Evolutionary conservation across 2,113 vertebrate species (phyloP), one percentile per base, ranked within the genome.

Genomic region (Dasyprocta punctata): DNA sequence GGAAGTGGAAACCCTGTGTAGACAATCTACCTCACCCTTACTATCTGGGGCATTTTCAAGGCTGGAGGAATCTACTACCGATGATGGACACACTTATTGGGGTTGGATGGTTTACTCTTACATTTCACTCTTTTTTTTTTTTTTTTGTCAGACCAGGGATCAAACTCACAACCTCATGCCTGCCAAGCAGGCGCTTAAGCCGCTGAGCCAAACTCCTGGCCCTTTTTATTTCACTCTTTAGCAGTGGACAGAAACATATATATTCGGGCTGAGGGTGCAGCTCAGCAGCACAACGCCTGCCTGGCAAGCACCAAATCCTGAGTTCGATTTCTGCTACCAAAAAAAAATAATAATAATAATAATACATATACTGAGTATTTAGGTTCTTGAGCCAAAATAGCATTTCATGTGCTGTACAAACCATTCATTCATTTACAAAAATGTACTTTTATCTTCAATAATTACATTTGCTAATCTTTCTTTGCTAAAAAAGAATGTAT

Each of bases 401-500:
- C 33, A 84, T 20, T 90, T 91, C 33, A 54, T 77, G 7, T 92
- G 19, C 61, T 49, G 3, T 22, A 7, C 89, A 69, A 91, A 94
- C 28, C 5, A 41, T 75, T 80, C 92, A 83, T 56, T 56, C 54
- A 20, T 56, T 19, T 56, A 56, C 54, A 56, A 56, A 20, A 17
- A 56, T 19, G 19, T 14, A 47, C 38, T n/a, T 97, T 69, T 71
- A 78, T 56, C 92, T 88, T 78, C 77, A 71, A 7, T 71, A n/a
- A n/a, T 30, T 65, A 1, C 67, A 33, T 78, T 83, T 77, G 69
- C 86, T 90, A 58, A 63, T 47, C 36, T 44, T 36, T 92, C 38
- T 71, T 52, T 78, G 82, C 67, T 93, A 90, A 97, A 95, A 95
- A 93, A 54, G 82, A 82, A 44, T 17, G 12, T 77, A n/a, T 10